Base-by-base conservation (phyloP, 2,113 vertebrate species). In the Zosterops pallidus region DNA sequence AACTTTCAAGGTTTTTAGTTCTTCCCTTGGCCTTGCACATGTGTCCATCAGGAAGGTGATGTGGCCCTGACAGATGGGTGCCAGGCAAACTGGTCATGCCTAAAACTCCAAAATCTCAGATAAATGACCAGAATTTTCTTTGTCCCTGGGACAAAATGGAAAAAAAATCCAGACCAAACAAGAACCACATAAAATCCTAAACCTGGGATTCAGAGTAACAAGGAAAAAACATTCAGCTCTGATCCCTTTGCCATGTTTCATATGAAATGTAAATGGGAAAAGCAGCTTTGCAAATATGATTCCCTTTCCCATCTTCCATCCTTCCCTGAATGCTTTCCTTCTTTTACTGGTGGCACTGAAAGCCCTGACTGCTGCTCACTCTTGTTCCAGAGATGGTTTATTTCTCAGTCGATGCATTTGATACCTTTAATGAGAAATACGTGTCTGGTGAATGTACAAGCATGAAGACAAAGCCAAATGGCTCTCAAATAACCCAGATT, bases 41-140 rank as follows among this genome's bases (percentile, higher is more conserved):
- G 6, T 25, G n/a, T 25, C 14, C 46, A 44, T 5, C 39, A 83
- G 44, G 35, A 42, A 68, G 35, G 17, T 17, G 57, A 50, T 7
- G 24, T 20, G 33, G 13, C 6, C 25, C 10, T 0, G 0, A 33
- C 6, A 89, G 17, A 23, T 18, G 37, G 15, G 24, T 56, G 53
- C 21, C 41, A 52, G 52, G 39, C 5, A 50, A 65, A 79, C 9
- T 29, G 14, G n/a, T 22, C 28, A 11, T 5, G 7, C 41, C 74
- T 59, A 29, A 3, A 13, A 11, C 37, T 49, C 28, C 3, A 70
- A 60, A 84, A 56, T 25, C 24, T 57, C 69, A 65, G 42, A 69
- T 2, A 87, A 84, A 79, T 6, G 2, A 10, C 25, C 25, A 46
- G 75, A 26, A 53, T n/a, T 24, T 57, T 55, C 19, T 59, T 83